Evolutionary conservation across 2,888 invertebrate genomes (phyloP).

Genomic region (Gnatocerus cornutus): DNA sequence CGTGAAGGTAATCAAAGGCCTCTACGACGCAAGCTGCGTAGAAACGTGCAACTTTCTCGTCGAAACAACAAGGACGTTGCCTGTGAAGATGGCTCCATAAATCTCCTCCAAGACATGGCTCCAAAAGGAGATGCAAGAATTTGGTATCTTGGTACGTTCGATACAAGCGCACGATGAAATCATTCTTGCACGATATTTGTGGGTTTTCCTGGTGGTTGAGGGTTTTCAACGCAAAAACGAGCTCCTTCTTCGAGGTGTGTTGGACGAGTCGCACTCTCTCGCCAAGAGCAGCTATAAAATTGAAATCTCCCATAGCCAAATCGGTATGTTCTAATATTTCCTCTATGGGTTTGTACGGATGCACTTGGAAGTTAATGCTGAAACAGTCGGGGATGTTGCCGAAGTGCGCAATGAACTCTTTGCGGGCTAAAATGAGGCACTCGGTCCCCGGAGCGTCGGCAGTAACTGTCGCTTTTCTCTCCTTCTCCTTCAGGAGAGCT

Average conservation of each 20-base stretch:
- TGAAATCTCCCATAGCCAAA: constrained; percentile 80
- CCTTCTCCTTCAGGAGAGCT: constrained; percentile 88
- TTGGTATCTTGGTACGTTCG: constrained; percentile 92
- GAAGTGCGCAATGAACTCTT: constrained; percentile 86
- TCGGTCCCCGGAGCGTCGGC: constrained; percentile 89
- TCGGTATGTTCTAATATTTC: constrained; percentile 47
- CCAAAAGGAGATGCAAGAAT: constrained; percentile 94
- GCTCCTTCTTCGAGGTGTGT: constrained; percentile 62
- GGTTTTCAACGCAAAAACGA: constrained; percentile 78
- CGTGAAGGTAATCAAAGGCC: constrained; percentile 91
- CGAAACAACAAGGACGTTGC: constrained; percentile 78
- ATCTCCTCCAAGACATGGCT: constrained; percentile 94
- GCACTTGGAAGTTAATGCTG: constrained; percentile 30
- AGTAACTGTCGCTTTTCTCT: constrained; percentile 91
- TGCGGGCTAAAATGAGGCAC: constrained; percentile 88
- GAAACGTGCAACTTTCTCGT: constrained; percentile 85
- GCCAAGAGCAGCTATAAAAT: constrained; percentile 87
- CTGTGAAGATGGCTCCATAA: constrained; percentile 93
- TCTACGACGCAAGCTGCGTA: constrained; percentile 93
- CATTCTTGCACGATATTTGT: constrained; percentile 66
- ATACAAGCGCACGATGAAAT: constrained; percentile 79
- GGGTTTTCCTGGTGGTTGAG: constrained; percentile 81
- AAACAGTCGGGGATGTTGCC: constrained; percentile 76
- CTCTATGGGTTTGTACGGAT: constrained; percentile 39
- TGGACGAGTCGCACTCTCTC: constrained; percentile 85